Evolutionary conservation across 2,888 invertebrate genomes (phyloP).

Genomic region (Lamellibrachia columna): DNA sequence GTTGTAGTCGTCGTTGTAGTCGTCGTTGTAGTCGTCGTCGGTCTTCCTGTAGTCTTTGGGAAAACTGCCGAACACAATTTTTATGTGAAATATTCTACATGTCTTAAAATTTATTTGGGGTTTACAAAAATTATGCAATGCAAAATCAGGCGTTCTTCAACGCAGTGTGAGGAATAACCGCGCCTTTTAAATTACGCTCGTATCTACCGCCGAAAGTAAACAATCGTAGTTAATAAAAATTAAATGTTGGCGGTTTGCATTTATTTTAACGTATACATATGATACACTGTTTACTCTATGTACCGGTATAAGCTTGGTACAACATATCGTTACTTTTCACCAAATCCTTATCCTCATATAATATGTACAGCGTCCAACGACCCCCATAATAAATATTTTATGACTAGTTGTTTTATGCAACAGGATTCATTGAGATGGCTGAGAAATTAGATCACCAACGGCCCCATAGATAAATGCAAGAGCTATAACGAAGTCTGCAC

Average conservation of each 20-base stretch:
- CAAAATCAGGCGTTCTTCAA: background rate
- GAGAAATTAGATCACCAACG: no score
- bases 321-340: no score
- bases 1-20: background rate
- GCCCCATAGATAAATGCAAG: no score
- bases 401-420: no score
- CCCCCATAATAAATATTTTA: no score
- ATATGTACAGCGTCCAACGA: no score
- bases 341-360: no score
- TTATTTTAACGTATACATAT: background rate
- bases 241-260: background rate
- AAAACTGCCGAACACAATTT: background rate
- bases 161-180: background rate
- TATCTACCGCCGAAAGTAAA: background rate
- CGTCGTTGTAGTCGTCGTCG: background rate
- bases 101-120: background rate
- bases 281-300: no score
- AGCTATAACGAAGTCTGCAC: background rate
- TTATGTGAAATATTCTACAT: background rate
- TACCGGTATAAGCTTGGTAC: no score
- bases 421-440: no score
- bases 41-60: background rate
- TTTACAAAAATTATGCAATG: background rate
- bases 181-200: background rate
- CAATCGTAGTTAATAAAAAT: background rate